Conservation (phyloP, 2,113 vertebrate species). For the Orthonyx spaldingii region DNA sequence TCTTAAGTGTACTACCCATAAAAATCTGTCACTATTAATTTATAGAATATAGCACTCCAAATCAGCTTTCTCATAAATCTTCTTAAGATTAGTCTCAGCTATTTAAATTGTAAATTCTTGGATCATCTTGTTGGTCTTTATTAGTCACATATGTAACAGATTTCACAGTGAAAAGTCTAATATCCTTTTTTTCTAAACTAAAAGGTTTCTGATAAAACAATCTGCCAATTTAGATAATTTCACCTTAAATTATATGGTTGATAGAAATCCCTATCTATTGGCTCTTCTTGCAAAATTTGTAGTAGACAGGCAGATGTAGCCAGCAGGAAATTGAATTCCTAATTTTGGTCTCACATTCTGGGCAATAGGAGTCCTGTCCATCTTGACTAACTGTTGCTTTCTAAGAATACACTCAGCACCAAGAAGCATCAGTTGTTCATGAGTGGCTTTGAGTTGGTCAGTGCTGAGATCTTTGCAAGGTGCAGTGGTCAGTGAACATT, state of each 20-base stretch:
- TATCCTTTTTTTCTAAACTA: not conserved
- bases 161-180: not conserved
- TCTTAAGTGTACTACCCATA: slow-evolving; percentile 42
- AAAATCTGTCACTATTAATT: slow-evolving; percentile 48
- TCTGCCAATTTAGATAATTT: not conserved
- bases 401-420: not conserved
- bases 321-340: not conserved
- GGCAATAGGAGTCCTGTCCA: not conserved
- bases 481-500: not conserved
- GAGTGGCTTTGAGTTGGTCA: not conserved
- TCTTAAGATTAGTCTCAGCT: slow-evolving; percentile 38
- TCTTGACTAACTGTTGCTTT: not conserved
- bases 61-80: slow-evolving; percentile 54
- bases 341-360: not conserved
- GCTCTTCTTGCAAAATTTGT: not conserved
- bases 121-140: slow-evolving; percentile 11
- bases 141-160: not conserved
- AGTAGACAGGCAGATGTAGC: not conserved
- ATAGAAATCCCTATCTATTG: not conserved
- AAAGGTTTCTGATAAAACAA: not conserved
- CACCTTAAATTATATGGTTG: not conserved
- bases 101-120: slow-evolving; percentile 39
- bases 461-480: not conserved
- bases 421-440: not conserved
- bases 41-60: slow-evolving; percentile 40